Percentiles rank a stretch among this genome's conserved stretches.
phyloP scores from a whole-genome alignment of 2,113 vertebrate species.

The Scophthalmus maximus region DNA sequence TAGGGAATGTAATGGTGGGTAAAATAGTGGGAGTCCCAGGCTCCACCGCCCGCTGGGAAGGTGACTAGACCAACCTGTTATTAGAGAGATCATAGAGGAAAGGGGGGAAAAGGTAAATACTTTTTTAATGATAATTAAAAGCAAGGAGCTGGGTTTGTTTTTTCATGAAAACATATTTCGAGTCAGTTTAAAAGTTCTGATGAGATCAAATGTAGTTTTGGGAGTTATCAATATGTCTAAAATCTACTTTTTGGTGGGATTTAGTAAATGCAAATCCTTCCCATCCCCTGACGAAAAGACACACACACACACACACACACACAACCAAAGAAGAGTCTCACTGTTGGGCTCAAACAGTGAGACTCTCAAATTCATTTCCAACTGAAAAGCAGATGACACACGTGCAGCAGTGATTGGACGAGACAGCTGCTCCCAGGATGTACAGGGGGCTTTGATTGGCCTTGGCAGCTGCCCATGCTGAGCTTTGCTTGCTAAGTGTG shows the following conservation, averaged over 20 bases:
- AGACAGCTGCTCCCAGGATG: constrained; percentile 79
- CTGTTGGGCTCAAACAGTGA: constrained; percentile 51
- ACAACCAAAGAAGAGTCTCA: constrained; percentile 29
- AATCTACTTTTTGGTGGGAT: constrained; percentile 18
- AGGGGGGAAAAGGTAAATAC: constrained; percentile 4
- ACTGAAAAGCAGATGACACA: constrained; percentile 79
- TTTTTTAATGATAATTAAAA: constrained; percentile 35
- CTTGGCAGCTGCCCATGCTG: constrained; percentile 78
- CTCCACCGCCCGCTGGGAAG: constrained; percentile 55
- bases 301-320: constrained; percentile 3
- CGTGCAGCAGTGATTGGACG: constrained; percentile 72
- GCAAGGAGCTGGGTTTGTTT: constrained; percentile 9
- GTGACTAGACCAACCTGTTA: constrained; percentile 47
- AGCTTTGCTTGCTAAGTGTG: constrained; percentile 75
- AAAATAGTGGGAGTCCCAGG: constrained; percentile 54
- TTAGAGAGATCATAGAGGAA: constrained; percentile 31
- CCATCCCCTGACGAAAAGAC: constrained; percentile 15
- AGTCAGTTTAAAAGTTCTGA: constrained; percentile 16
- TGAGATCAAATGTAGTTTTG: constrained; percentile 9
- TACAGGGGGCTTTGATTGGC: constrained; percentile 80
- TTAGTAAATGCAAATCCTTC: constrained; percentile 46
- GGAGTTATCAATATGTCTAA: not conserved
- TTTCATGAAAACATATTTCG: constrained; percentile 14
- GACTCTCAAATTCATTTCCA: constrained; percentile 66
- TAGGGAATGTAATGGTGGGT: constrained; percentile 68